Base-by-base conservation (phyloP, 2,113 vertebrate species). In the Lynx canadensis region DNA sequence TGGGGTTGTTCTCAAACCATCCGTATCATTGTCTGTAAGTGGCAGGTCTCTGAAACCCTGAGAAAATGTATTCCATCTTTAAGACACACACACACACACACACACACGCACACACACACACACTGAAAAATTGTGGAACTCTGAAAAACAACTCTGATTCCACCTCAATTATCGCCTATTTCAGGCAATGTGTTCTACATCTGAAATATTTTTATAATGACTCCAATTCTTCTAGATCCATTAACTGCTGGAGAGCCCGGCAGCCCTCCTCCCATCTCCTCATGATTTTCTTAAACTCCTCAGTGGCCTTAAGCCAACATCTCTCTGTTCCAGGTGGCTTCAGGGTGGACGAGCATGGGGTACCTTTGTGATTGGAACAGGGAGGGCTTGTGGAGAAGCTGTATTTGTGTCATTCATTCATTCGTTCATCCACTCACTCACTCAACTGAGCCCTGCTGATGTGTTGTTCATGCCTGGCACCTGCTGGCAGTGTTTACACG, bases 401-500 rank as follows among this genome's bases (percentile, higher is more conserved):
- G 0, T 1, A 2, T 18, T 6, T 7, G 71, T 4, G 2, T 38
- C 14, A 2, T 65, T 41, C 71, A 36, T 41, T 57, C 84, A 12
- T 9, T 25, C 27, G 3, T 23, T 38, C 19, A 1, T 55, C n/a
- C 71, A 38, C n/a, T 57, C 85, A 29, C 7, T 18, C 27, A 14
- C 18, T 29, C 25, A 15, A 6, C 31, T 60, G 23, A 27, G 7
- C 16, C 3, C 0, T 23, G 21, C 71, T 69, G 48, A 15, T 6
- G 0, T 1, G 18, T 5, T 1, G 13, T 6, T 27, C n/a, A 1
- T 0, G 1, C 21, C 9, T 3, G 29, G 80, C 55, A 31, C 27
- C 36, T 36, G 36, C 38, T 68, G 19, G n/a, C 7, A 7, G 3
- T 1, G 7, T 1, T 5, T 14, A 19, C 12, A 1, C 4, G 0